phyloP scores from a whole-genome alignment of 2,888 invertebrate species.

The Taphrorychus bicolor region DNA sequence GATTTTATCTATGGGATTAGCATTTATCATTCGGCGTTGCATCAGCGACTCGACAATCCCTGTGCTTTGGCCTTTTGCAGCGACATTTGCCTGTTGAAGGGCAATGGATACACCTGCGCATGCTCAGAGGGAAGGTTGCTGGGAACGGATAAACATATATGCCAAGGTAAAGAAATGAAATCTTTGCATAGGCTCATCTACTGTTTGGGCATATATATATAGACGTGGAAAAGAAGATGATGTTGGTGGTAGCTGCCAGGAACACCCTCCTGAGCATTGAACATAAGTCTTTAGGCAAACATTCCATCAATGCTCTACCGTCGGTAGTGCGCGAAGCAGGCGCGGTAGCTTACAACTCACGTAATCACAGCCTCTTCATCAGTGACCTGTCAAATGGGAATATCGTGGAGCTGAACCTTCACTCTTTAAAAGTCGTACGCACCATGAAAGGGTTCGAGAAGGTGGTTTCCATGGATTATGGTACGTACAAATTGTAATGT shows the following conservation, averaged over 20 bases:
- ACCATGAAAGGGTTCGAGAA: slow-evolving; percentile 60
- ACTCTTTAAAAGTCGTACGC: slow-evolving; percentile 50
- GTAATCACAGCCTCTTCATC: slow-evolving; percentile 62
- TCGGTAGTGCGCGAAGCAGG: slow-evolving; percentile 64
- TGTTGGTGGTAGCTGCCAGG: slow-evolving; percentile 67
- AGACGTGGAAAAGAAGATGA: slow-evolving; percentile 59
- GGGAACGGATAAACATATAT: slow-evolving; percentile 63
- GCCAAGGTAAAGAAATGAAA: slow-evolving; percentile 59
- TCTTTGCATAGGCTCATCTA: background rate
- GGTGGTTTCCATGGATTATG: slow-evolving; percentile 67
- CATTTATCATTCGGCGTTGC: slow-evolving; percentile 75
- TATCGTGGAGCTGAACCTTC: slow-evolving; percentile 60
- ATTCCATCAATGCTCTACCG: slow-evolving; percentile 60
- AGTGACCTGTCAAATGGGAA: slow-evolving; percentile 62
- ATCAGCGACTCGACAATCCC: slow-evolving; percentile 64
- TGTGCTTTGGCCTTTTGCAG: slow-evolving; percentile 72
- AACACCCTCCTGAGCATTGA: slow-evolving; percentile 68
- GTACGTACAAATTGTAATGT: slow-evolving; percentile 51
- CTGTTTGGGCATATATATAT: slow-evolving; percentile 7
- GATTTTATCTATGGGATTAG: slow-evolving; percentile 70
- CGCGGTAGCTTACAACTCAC: slow-evolving; percentile 66
- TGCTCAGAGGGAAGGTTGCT: slow-evolving; percentile 79
- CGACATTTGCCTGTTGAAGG: slow-evolving; percentile 78
- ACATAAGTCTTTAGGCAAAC: slow-evolving; percentile 72
- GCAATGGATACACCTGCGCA: slow-evolving; percentile 68